Evolutionary conservation across 2,113 vertebrate genomes (phyloP).

Genomic region (Mesocricetus auratus): DNA sequence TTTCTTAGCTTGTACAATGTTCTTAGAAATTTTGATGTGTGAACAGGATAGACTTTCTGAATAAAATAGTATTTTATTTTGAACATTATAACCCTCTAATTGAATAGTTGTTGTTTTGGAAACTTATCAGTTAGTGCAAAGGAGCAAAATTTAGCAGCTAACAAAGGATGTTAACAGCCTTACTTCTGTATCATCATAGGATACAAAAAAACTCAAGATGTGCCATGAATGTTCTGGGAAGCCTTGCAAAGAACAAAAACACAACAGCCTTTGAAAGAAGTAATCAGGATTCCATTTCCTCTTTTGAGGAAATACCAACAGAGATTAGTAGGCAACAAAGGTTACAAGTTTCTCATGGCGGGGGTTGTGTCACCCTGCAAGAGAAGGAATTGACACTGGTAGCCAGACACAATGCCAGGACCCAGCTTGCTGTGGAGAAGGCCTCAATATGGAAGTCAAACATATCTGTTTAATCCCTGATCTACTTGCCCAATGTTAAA

Average conservation of each 20-base stretch:
- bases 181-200: too few relatives aligned
- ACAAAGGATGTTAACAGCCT: background rate
- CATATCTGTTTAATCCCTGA: background rate
- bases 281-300: background rate
- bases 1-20: background rate
- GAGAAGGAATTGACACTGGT: background rate
- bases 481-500: background rate
- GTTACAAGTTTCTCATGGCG: background rate
- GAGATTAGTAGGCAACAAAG: background rate
- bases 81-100: background rate
- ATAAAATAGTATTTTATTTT: constrained; percentile 5
- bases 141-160: background rate
- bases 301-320: constrained; percentile 44
- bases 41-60: background rate
- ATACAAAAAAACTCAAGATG: background rate
- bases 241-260: background rate
- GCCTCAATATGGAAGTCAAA: background rate
- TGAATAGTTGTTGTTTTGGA: background rate
- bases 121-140: background rate
- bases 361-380: background rate
- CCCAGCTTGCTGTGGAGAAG: background rate
- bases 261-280: background rate
- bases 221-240: background rate
- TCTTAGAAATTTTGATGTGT: background rate
- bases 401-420: background rate